Evolutionary conservation across 2,113 vertebrate genomes (phyloP), one percentile per base, ranked within the genome.

Genomic region (Prochilodus magdalenae): DNA sequence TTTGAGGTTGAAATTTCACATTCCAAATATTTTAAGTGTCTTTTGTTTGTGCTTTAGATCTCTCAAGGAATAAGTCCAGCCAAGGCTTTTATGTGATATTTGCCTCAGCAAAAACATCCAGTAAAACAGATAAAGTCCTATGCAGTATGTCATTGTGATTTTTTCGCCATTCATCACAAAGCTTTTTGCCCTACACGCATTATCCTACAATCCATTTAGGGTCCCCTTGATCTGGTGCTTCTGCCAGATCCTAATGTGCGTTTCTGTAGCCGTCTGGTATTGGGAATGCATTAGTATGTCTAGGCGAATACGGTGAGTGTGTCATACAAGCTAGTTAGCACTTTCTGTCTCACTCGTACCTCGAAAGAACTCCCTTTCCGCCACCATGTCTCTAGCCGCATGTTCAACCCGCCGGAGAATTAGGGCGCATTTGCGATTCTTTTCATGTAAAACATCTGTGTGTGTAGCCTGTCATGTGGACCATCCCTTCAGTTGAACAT

Each of bases 401-500:
- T 81, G 79, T 78, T 81, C 70, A 85, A 73, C 47, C 69, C 65
- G 63, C 67, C 29, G 29, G 73, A 79, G 67, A 83, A 57, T 80
- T 53, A 26, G 76, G 36, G 77, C 73, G 69, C 80, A 83, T 79
- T 83, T 80, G 77, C 55, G 73, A 82, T 81, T 78, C 78, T 74
- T 84, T 82, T 82, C 71, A 84, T 84, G 79, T 76, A 77, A 79
- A 62, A 47, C 71, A 63, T 66, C 47, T 70, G 66, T 65, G 83
- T 66, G 55, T 77, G 62, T 66, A 75, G 69, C 49, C 74, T 79
- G 82, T 79, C 79, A 15, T 62, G 30, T 70, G 60, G 75, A 81
- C 82, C 66, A 84, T 86, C 82, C 79, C 57, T 49, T 78, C 76
- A 78, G 81, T 53, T 69, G 59, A 80, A 82, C 75, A 84, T 82